phyloP scores from a whole-genome alignment of 2,888 invertebrate species.

The Tipula confusa region DNA sequence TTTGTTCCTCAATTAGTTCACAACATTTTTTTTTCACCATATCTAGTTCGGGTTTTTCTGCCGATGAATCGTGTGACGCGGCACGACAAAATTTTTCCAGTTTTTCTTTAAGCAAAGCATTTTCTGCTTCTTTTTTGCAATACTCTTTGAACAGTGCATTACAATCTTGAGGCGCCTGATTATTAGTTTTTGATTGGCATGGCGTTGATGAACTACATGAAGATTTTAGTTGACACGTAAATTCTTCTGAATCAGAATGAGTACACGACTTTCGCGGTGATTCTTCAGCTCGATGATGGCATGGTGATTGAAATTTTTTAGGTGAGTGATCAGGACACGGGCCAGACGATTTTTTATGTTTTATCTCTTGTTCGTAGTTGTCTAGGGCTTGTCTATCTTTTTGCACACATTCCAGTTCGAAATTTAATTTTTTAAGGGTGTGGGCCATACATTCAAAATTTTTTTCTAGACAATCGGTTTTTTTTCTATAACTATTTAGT shows the following conservation, averaged over 20 bases:
- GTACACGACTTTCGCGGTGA: slow-evolving; percentile 12
- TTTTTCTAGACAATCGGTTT: slow-evolving; percentile 32
- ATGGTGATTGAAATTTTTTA: neutral
- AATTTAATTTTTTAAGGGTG: slow-evolving; percentile 33
- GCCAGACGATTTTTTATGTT: neutral
- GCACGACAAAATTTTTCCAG: neutral
- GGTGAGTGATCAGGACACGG: neutral
- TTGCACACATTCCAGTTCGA: slow-evolving; percentile 34
- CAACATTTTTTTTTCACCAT: slow-evolving; percentile 43
- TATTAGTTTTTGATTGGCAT: slow-evolving; percentile 40
- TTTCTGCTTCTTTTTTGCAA: neutral
- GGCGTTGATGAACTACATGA: slow-evolving; percentile 38
- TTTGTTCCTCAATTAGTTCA: slow-evolving; percentile 44
- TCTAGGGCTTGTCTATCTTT: slow-evolving; percentile 32
- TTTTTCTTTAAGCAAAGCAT: neutral
- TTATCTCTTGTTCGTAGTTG: neutral
- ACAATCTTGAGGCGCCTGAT: slow-evolving; percentile 36
- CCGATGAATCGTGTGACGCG: slow-evolving; percentile 34
- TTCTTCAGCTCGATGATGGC: neutral
- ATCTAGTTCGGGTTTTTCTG: slow-evolving; percentile 42
- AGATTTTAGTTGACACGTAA: slow-evolving; percentile 39
- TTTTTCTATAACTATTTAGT: slow-evolving; percentile 33
- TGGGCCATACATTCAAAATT: slow-evolving; percentile 34
- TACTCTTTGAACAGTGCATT: slow-evolving; percentile 32
- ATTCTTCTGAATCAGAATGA: slow-evolving; percentile 39